phyloP scores from a whole-genome alignment of 2,797 vertebrate species.

The Stomatorhinus walkeri region DNA sequence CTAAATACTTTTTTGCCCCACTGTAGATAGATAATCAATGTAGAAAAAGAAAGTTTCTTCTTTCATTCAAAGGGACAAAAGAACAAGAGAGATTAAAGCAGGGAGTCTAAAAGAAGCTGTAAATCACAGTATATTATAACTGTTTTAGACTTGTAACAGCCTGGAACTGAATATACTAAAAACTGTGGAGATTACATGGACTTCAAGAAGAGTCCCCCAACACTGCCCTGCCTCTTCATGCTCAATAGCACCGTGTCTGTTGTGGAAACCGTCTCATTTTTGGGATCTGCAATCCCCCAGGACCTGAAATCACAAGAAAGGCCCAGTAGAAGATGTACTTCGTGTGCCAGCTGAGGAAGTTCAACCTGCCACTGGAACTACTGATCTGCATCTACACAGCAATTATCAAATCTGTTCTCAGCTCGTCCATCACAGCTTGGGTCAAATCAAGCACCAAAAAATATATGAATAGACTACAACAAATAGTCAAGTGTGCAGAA shows the following conservation, averaged over 20 bases:
- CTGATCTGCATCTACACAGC: background rate
- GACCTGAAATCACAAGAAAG: background rate
- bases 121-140: background rate
- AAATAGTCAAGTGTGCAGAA: background rate
- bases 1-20: too few relatives aligned
- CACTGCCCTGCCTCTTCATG: background rate
- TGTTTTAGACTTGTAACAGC: background rate
- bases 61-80: background rate
- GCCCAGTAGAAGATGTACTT: background rate
- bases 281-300: background rate
- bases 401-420: background rate
- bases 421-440: background rate
- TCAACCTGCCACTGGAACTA: background rate
- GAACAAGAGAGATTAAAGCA: background rate
- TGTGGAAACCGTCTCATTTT: background rate
- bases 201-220: background rate
- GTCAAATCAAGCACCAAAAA: background rate
- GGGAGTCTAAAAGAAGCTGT: background rate
- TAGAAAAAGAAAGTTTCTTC: too few relatives aligned
- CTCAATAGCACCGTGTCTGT: background rate
- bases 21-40: too few relatives aligned
- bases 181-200: background rate
- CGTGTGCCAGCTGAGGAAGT: background rate
- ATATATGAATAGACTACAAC: background rate
- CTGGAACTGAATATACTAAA: background rate